Percentiles rank a stretch among this genome's conserved stretches.
phyloP scores from a whole-genome alignment of 2,113 vertebrate genomes.

The Macrotis lagotis region DNA sequence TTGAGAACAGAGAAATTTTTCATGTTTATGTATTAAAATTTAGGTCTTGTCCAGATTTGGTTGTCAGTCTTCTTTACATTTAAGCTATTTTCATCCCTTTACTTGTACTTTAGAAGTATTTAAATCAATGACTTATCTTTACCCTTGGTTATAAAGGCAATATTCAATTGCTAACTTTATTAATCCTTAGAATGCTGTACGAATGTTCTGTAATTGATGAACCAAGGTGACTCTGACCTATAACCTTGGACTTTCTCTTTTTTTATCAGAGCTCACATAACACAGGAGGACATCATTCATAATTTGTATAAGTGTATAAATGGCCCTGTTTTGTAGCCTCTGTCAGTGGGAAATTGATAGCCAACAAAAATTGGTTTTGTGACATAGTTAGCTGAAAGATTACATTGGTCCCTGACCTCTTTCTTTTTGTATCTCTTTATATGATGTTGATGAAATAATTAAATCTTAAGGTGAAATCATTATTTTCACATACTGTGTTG shows the following conservation, averaged over 20 bases:
- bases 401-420: constrained; percentile 33
- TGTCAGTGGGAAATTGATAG: constrained; percentile 57
- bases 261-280: constrained; percentile 66
- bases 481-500: constrained; percentile 44
- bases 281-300: constrained; percentile 72
- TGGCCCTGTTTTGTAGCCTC: constrained; percentile 61
- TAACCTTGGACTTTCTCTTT: constrained; percentile 61
- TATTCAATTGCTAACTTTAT: constrained; percentile 73
- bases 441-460: constrained; percentile 63
- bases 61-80: constrained; percentile 33
- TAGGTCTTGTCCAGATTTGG: constrained; percentile 24
- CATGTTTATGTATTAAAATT: constrained; percentile 33
- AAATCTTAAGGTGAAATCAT: constrained; percentile 31
- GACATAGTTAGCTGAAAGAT: constrained; percentile 20
- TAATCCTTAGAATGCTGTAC: constrained; percentile 72
- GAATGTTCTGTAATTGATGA: constrained; percentile 79
- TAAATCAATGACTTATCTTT: constrained; percentile 77
- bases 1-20: constrained; percentile 31
- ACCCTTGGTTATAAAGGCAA: constrained; percentile 68
- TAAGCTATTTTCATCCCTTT: constrained; percentile 57
- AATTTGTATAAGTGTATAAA: constrained; percentile 63
- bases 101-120: constrained; percentile 53
- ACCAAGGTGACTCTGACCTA: constrained; percentile 74
- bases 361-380: constrained; percentile 51
- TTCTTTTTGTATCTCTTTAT: constrained; percentile 44